These are phyloP conservation scores for Prionailurus viverrinus DNA, from an alignment of 2,113 vertebrate genomes.

Conservation along the genomic window DNA sequence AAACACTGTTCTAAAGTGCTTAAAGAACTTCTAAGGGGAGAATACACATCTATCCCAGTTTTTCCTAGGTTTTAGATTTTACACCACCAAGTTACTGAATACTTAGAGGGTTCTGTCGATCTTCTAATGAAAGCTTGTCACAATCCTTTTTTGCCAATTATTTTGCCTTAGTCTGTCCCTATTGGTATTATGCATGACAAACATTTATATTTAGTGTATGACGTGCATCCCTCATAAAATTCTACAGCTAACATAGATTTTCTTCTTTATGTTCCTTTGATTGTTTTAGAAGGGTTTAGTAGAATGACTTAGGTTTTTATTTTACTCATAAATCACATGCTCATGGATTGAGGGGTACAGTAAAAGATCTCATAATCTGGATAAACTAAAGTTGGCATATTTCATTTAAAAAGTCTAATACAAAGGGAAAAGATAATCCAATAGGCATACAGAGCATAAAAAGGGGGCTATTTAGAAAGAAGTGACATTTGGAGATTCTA, in stretches of 20 bases:
- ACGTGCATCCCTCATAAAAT: not conserved
- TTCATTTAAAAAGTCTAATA: not conserved
- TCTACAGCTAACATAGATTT: not conserved
- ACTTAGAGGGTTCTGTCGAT: not conserved
- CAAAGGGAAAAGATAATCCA: not conserved
- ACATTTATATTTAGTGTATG: not conserved
- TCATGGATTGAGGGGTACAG: not conserved
- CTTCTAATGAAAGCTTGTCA: not conserved
- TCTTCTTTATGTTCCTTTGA: not conserved
- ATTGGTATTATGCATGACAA: not conserved
- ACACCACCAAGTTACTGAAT: not conserved
- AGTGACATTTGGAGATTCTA: not conserved
- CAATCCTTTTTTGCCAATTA: not conserved
- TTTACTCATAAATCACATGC: not conserved
- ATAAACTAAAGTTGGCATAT: not conserved
- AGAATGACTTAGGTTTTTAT: not conserved
- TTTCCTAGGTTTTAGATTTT: not conserved
- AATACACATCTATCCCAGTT: not conserved
- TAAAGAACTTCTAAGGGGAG: not conserved
- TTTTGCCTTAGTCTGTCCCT: not conserved
- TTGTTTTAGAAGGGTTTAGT: not conserved
- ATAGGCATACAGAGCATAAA: not conserved
- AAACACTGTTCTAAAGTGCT: not conserved
- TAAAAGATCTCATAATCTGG: not conserved
- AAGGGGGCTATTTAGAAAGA: not conserved